Evolutionary conservation across 2,888 invertebrate genomes (phyloP), one percentile per base, ranked within the genome.

Genomic region (Oegoconia quadripuncta): DNA sequence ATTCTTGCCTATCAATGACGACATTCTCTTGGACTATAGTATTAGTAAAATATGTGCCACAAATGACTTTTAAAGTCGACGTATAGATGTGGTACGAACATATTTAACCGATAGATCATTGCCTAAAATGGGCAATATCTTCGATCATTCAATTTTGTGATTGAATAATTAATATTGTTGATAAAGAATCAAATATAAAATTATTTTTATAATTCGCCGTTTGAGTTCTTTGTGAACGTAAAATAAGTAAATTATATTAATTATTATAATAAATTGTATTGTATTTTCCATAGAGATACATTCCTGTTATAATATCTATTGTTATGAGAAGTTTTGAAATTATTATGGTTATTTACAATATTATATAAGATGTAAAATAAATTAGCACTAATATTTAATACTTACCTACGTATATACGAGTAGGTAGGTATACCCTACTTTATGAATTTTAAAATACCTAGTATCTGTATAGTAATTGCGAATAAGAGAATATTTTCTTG

Each of bases 181-280:
- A 44, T 47, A 42, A 39, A 42, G 41, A 54, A 55, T 45, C 50
- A 51, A 40, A 52, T 53, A 44, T 50, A 47, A 48, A 51, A 45
- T 53, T 64, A 62, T 68, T 65, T 67, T 68, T 65, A 50, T 66
- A 64, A 46, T 50, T 50, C 50, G 46, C 46, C 37, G 39, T 55
- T 59, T 56, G 35, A 51, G 51, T 56, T 64, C 54, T 35, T 44
- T 16, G 52, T 51, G 48, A 55, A 64, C 47, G 37, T 50, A 42
- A 44, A 41, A 39, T 56, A 53, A 52, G 46, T 51, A 56, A 58
- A 55, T 55, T 52, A 56, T 44, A 39, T 41, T 44, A 42, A 34
- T 49, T 39, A 37, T 42, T 26, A 23, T 37, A 37, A 41, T 44
- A 30, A 27, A 41, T 42, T 42, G 27, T 37, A 51, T 50, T 28